Percentiles rank a stretch among this genome's conserved stretches.
Conservation (phyloP, 2,797 vertebrate genomes). For the Fringilla coelebs region DNA sequence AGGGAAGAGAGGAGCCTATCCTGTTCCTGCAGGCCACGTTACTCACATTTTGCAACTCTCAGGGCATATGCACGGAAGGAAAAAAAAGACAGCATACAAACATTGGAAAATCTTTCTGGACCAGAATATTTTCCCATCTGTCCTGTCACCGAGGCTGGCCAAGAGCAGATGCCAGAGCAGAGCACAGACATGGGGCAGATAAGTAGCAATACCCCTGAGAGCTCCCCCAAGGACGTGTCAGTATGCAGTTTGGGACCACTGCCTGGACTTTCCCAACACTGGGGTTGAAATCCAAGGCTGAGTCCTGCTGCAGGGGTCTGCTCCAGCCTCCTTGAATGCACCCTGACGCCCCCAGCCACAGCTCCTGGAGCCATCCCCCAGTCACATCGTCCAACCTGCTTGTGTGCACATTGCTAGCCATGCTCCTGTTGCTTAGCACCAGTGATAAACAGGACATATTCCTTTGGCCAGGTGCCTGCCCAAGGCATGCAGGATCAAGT, state of each 20-base stretch:
- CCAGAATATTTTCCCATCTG: neutral
- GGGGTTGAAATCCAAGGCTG: neutral
- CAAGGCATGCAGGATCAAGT: constrained; percentile 1
- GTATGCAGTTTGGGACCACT: neutral
- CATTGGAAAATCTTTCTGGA: neutral
- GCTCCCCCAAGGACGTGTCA: neutral
- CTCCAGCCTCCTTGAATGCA: neutral
- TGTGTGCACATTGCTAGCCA: neutral
- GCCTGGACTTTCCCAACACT: neutral
- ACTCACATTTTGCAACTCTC: neutral
- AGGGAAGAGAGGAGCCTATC: constrained; percentile 4
- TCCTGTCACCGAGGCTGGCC: neutral
- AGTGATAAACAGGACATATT: neutral
- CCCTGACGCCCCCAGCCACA: fast-evolving
- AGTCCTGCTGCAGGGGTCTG: neutral
- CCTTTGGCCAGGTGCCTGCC: neutral
- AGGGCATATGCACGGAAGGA: neutral
- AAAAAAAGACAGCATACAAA: neutral
- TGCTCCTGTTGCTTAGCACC: neutral
- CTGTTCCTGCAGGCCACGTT: neutral
- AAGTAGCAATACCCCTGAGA: neutral
- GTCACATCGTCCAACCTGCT: neutral
- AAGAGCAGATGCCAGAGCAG: neutral
- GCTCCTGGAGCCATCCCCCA: neutral
- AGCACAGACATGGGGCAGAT: neutral